Evolutionary conservation across 1,140 invertebrate species (phyloP).

Genomic region (Neodiprion fabricii): DNA sequence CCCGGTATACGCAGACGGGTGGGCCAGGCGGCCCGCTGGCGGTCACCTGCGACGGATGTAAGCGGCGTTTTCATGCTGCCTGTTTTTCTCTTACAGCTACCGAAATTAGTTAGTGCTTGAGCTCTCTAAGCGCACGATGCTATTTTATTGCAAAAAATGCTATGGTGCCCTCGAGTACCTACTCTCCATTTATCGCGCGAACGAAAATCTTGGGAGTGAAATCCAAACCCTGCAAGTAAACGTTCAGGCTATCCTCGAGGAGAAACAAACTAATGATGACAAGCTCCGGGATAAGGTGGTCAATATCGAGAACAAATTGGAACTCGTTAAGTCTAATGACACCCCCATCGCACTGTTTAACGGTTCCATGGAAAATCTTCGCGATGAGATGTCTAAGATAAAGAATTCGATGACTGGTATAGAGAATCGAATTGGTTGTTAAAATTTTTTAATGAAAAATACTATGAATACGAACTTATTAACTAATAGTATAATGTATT

Average conservation of each 20-base stretch:
- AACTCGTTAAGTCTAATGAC: background rate
- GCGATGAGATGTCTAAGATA: background rate
- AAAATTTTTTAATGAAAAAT: no score
- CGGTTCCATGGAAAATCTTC: background rate
- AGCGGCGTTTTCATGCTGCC: background rate
- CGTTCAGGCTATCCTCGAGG: background rate
- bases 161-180: background rate
- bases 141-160: background rate
- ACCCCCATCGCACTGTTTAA: background rate
- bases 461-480: no score
- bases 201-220: background rate
- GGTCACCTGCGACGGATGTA: background rate
- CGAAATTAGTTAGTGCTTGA: background rate
- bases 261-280: background rate
- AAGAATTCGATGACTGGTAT: background rate
- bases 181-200: background rate
- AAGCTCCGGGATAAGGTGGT: background rate
- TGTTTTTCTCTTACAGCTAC: background rate
- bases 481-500: no score
- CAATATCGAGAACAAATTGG: background rate
- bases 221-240: background rate
- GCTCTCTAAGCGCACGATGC: background rate
- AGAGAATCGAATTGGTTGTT: background rate
- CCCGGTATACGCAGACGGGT: no score
- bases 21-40: background rate